Conservation (phyloP, 2,797 vertebrate species). For the Onychomys torridus region DNA sequence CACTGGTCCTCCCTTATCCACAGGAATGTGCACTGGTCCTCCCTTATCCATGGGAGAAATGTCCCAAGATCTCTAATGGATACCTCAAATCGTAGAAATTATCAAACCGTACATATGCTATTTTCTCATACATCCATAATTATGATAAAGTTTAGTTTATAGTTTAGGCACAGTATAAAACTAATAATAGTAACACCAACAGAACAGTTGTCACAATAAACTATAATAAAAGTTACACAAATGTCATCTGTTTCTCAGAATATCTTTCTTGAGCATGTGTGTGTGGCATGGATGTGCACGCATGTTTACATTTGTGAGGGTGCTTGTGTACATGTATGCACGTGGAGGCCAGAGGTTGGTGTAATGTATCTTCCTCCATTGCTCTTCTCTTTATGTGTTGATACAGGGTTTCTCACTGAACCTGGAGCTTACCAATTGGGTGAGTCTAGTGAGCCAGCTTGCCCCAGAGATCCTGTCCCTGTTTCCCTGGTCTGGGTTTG, state of each 20-base stretch:
- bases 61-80: background rate
- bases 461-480: background rate
- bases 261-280: background rate
- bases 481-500: background rate
- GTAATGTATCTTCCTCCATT: background rate
- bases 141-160: background rate
- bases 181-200: background rate
- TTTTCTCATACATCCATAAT: background rate
- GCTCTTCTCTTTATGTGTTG: background rate
- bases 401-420: background rate
- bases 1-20: background rate
- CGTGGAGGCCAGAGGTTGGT: background rate
- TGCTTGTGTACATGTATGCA: background rate
- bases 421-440: background rate
- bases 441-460: background rate
- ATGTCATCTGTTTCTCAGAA: background rate
- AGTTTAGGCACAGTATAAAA: background rate
- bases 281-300: background rate
- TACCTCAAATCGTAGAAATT: background rate
- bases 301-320: background rate
- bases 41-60: background rate
- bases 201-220: background rate
- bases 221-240: background rate
- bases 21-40: too few relatives aligned
- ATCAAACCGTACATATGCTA: background rate